These are phyloP conservation scores for Phasianus colchicus DNA, from an alignment of 2,113 vertebrate species.

Conservation along the genomic window DNA sequence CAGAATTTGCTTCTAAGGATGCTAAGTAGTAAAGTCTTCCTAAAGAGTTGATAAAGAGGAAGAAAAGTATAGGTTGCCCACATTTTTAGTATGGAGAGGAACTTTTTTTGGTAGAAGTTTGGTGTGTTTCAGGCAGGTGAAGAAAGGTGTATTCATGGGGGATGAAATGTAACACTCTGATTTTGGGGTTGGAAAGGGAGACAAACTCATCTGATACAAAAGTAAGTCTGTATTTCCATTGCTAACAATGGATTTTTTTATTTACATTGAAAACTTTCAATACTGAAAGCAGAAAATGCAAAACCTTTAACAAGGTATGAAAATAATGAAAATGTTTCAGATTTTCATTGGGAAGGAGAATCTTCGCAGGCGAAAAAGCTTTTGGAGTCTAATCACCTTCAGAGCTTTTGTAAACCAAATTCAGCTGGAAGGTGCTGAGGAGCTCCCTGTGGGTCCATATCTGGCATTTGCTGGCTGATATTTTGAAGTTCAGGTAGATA, in stretches of 20 bases:
- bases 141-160: background rate
- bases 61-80: background rate
- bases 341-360: background rate
- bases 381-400: background rate
- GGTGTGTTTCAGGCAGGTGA: background rate
- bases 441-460: constrained; percentile 16
- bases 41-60: background rate
- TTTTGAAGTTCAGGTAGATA: constrained; percentile 36
- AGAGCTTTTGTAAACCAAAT: background rate
- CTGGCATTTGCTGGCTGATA: constrained; percentile 15
- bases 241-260: background rate
- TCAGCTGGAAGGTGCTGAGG: constrained; percentile 39
- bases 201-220: background rate
- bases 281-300: background rate
- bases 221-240: background rate
- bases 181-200: background rate
- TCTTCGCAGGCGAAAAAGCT: background rate
- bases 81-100: background rate
- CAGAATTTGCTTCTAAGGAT: background rate
- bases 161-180: background rate
- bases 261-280: background rate
- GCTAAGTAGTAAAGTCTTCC: background rate
- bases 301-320: background rate
- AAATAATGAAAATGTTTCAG: background rate
- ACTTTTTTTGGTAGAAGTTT: background rate